Evolutionary conservation across 2,888 invertebrate genomes (phyloP).

Genomic region (Gibbula magus): DNA sequence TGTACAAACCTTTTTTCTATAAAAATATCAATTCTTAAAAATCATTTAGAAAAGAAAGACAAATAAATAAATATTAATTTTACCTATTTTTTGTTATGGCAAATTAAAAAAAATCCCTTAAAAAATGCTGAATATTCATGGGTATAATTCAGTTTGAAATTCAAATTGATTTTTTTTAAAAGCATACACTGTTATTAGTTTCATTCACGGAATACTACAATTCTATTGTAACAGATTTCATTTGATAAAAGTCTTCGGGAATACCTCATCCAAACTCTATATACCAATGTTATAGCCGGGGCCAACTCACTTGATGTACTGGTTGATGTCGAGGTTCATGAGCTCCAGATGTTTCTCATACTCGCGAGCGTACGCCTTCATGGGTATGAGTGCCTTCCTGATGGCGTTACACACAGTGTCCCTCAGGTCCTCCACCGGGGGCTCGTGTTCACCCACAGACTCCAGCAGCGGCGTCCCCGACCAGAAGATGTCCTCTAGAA

Average conservation of each 20-base stretch:
- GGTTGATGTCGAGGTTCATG: constrained; percentile 80
- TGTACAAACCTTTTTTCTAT: too few relatives aligned
- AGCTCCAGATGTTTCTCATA: constrained; percentile 82
- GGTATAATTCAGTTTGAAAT: too few relatives aligned
- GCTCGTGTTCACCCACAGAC: constrained; percentile 83
- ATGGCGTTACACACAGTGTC: constrained; percentile 81
- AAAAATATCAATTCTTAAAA: too few relatives aligned
- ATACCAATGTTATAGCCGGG: not conserved
- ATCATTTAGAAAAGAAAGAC: too few relatives aligned
- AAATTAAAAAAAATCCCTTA: too few relatives aligned
- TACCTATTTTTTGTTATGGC: too few relatives aligned
- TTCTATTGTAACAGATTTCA: too few relatives aligned
- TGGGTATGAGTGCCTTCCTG: constrained; percentile 82
- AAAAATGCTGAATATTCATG: too few relatives aligned
- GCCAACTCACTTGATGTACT: constrained; percentile 83
- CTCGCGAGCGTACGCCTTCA: constrained; percentile 84
- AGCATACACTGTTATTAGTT: too few relatives aligned
- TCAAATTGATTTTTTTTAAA: too few relatives aligned
- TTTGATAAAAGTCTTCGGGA: not conserved
- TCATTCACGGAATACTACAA: too few relatives aligned
- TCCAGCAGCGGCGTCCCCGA: constrained; percentile 84
- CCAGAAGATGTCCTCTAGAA: constrained; percentile 84
- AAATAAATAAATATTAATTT: too few relatives aligned
- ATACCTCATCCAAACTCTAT: not conserved
- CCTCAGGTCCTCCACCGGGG: constrained; percentile 79